Evolutionary conservation across 2,888 invertebrate species (phyloP), one percentile per base, ranked within the genome.

Genomic region (Epicampocera succincta): DNA sequence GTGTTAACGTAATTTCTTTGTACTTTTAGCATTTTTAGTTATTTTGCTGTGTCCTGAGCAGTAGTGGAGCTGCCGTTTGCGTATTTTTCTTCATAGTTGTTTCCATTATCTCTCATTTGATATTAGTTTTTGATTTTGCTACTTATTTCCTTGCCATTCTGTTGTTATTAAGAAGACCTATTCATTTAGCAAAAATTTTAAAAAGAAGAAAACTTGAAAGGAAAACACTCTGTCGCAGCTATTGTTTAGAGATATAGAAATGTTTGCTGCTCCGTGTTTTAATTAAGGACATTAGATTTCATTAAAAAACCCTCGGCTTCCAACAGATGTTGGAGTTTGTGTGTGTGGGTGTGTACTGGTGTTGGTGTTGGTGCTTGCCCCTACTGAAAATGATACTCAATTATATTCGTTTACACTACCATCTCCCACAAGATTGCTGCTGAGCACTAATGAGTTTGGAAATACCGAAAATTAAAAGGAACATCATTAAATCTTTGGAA

Each of bases 391-490:
- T 66, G 60, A 80, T 76, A 76, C 71, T 76, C 75, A 75, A 80
- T 80, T 80, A 80, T 60, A 71, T 76, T 76, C 42, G 46, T 75
- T 80, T 80, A 72, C 65, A 65, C 46, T 68, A 13, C 42, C 17
- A 21, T 33, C 52, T 33, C n/a, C 15, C 3, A 38, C 15, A 38
- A 65, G 42, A 19, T 60, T 52, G 25, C 48, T 46, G 58, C 72
- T 60, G 40, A 76, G 48, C 80, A 40, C 75, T 80, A 80, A 80
- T 76, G 80, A 72, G 54, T 72, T 72, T 76, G 56, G 61, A 76
- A 80, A 80, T 29, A 52, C 52, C 25, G 52, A 80, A 54, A n/a
- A 42, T 29, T 15, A 33, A 19, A 3, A 48, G 12, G 46, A 68
- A 19, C 58, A 9, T 33, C 33, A 6, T 33, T 33, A 9, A 33